Base-by-base conservation (phyloP, 1,140 invertebrate species). In the Oryctes rhinoceros region DNA sequence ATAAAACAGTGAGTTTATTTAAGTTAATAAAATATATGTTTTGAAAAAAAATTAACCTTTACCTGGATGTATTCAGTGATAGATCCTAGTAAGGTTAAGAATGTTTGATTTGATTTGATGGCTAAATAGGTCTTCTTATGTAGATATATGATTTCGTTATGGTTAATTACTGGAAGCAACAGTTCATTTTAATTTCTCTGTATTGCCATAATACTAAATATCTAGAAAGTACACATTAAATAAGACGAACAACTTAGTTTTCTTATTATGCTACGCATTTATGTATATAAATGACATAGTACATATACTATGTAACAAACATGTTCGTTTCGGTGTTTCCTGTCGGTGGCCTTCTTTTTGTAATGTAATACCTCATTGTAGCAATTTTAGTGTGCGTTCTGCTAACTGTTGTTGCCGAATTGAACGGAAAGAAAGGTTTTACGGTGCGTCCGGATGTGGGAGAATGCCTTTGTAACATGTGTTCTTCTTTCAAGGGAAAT, bases 341-440 rank as follows among this genome's bases (percentile, higher is more conserved):
- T 71, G 65, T 71, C 65, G 65, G 65, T 71, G 65, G 24, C 13
- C 20, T 24, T 18, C 53, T 71, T 71, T 71, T 71, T 71, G 65
- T 71, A 71, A 71, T 35, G 65, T 71, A 71, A 71, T 71, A 71
- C 24, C 11, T 30, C 65, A 71, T 71, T 71, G 65, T 71, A 71
- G 65, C 65, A 71, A 71, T 71, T 71, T 71, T 37, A 71, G 65
- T 35, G 5, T 7, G 18, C 62, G 24, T 11, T 30, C n/a, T 30
- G n/a, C 62, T 20, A 4, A 30, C 24, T 59, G 53, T 59, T 71
- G 65, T 71, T 37, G 20, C 65, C 20, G 65, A 35, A 71, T 71
- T 71, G 65, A 35, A 71, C 65, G 65, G 65, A 71, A 71, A 71
- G 65, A 71, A 71, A 71, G 65, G 65, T 71, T 71, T 71, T 71